Conservation (phyloP, 2,113 vertebrate species). For the Chionodraco myersi region DNA sequence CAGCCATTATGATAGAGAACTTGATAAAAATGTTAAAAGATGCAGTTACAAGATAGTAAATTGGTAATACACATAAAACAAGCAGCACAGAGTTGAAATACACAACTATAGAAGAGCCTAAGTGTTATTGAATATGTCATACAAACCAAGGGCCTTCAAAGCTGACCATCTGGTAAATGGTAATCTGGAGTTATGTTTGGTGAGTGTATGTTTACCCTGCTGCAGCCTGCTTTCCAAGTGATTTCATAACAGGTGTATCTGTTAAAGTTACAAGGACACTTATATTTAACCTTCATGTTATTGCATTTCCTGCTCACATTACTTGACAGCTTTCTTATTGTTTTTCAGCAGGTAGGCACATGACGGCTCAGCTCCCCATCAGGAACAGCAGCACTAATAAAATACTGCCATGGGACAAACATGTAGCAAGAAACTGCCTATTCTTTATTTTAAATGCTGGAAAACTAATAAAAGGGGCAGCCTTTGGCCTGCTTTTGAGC, state of each 20-base stretch:
- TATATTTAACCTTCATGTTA: slow-evolving; percentile 1
- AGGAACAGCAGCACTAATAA: slow-evolving; percentile 24
- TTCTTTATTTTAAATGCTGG: slow-evolving; percentile 25
- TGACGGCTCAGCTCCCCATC: slow-evolving; percentile 15
- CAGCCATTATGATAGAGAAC: no score
- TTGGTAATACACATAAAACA: no score
- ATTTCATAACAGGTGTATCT: slow-evolving; percentile 5
- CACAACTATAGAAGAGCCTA: no score
- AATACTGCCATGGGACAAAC: slow-evolving; percentile 29
- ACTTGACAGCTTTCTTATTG: slow-evolving; percentile 27
- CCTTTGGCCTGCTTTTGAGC: slow-evolving; percentile 15
- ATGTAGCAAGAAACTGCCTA: slow-evolving; percentile 9
- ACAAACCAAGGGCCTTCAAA: no score
- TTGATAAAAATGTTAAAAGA: no score
- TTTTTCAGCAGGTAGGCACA: slow-evolving; percentile 40
- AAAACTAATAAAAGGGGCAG: slow-evolving; percentile 30
- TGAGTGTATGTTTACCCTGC: neutral
- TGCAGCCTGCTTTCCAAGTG: neutral
- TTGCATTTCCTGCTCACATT: slow-evolving; percentile 30
- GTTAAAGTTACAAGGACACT: slow-evolving; percentile 11
- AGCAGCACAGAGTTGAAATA: no score
- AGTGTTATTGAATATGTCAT: no score
- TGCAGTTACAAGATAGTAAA: no score
- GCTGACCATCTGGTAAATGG: no score
- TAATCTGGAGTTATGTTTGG: no score